These are phyloP conservation scores for Anabacerthia variegaticeps DNA, from an alignment of 2,797 vertebrate genomes.

Conservation along the genomic window DNA sequence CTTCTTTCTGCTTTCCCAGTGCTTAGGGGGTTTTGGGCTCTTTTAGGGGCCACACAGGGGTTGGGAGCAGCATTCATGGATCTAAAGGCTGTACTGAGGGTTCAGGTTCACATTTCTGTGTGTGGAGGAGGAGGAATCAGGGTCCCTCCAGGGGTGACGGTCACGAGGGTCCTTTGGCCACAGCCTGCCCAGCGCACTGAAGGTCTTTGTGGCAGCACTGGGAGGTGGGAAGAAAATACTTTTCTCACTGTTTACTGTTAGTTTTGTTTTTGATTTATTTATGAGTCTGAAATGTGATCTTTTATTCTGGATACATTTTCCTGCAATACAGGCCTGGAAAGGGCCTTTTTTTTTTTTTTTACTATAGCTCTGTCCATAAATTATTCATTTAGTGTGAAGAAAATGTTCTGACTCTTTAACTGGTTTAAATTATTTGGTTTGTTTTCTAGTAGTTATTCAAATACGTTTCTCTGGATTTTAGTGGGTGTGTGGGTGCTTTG, in stretches of 20 bases:
- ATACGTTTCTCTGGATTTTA: not conserved
- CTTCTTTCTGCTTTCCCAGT: not conserved
- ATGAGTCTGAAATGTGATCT: constrained; percentile 35
- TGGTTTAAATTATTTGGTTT: constrained; percentile 72
- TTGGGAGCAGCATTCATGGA: not conserved
- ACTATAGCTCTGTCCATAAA: constrained; percentile 65
- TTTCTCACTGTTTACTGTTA: not conserved
- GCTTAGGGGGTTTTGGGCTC: not conserved
- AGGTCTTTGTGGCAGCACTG: not conserved
- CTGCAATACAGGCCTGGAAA: not conserved
- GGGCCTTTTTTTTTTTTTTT: not conserved
- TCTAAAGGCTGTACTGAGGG: not conserved
- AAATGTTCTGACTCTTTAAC: constrained; percentile 70
- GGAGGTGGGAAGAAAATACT: not conserved
- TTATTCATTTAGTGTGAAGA: constrained; percentile 69
- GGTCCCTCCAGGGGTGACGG: not conserved
- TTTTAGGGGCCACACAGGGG: not conserved
- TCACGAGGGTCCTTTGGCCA: not conserved
- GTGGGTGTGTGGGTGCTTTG: not conserved
- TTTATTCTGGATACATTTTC: constrained; percentile 33
- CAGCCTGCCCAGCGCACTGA: not conserved
- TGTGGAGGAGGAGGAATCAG: not conserved
- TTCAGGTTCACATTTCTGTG: not conserved
- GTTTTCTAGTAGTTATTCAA: constrained; percentile 30
- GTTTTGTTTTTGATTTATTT: constrained; percentile 54